These are phyloP conservation scores for Anoura caudifer DNA, from an alignment of 2,113 vertebrate species.

Conservation along the genomic window DNA sequence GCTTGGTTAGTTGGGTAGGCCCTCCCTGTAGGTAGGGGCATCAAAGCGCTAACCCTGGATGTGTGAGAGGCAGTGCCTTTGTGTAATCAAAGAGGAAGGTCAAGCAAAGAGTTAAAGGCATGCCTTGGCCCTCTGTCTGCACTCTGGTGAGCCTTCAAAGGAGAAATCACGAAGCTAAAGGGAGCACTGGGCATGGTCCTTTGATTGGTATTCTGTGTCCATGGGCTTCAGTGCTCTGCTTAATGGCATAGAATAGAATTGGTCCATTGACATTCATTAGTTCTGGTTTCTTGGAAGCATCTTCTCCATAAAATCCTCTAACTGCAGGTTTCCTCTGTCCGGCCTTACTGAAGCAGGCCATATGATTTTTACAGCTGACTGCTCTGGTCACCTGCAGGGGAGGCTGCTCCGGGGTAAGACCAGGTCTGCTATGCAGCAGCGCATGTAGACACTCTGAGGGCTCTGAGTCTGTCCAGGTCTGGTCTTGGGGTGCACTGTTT, in stretches of 20 bases:
- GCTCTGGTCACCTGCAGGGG: neutral
- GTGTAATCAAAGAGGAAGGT: neutral
- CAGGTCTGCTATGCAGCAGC: constrained; percentile 11
- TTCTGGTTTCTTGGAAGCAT: constrained; percentile 37
- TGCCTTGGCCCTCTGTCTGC: neutral
- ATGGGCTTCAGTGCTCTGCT: neutral
- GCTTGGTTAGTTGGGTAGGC: neutral
- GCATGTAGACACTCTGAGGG: constrained; percentile 2
- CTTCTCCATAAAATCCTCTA: constrained; percentile 16
- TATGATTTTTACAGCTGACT: neutral
- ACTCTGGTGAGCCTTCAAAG: neutral
- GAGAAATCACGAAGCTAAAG: neutral
- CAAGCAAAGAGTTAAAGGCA: neutral
- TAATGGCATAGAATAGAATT: neutral
- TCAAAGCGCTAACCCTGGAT: neutral
- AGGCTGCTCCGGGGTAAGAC: neutral
- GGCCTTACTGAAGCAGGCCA: neutral
- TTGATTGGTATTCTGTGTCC: neutral
- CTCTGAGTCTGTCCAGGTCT: neutral
- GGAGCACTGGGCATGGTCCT: neutral
- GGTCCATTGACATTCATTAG: neutral
- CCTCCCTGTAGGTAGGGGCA: neutral
- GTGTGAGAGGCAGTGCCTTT: neutral
- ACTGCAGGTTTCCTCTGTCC: neutral
- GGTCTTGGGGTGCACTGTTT: constrained; percentile 22